A percentile compares a stretch with the other conserved stretches of the same genome.
Evolutionary conservation across 2,113 vertebrate species (phyloP).

Genomic region (Paramisgurnus dabryanus): DNA sequence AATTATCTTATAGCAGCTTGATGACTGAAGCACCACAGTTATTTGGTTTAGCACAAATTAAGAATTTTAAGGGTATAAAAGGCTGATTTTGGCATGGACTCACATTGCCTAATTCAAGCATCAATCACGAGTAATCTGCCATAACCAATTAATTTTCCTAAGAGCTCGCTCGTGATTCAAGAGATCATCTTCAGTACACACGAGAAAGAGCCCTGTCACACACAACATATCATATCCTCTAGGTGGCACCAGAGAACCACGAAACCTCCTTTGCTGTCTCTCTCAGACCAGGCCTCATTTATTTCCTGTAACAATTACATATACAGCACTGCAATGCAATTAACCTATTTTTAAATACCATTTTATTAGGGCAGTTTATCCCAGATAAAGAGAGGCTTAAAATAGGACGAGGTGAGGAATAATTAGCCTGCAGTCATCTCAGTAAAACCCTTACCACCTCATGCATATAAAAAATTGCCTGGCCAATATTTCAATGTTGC

Average conservation of each 20-base stretch:
- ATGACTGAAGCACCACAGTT: not conserved
- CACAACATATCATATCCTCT: conserved; percentile 49
- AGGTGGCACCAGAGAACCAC: conserved; percentile 65
- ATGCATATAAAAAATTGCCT: conserved; percentile 24
- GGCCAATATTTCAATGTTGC: conserved; percentile 24
- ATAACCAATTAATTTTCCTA: conserved; percentile 49
- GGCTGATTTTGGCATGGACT: conserved; percentile 10
- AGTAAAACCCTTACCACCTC: conserved; percentile 39
- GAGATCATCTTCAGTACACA: conserved; percentile 43
- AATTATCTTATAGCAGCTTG: not conserved
- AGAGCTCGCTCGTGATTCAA: conserved; percentile 36
- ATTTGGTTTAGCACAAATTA: conserved; percentile 11
- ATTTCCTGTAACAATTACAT: conserved; percentile 63
- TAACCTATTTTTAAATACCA: conserved; percentile 66
- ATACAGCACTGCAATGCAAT: conserved; percentile 60
- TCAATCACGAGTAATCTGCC: conserved; percentile 45
- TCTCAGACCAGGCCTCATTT: conserved; percentile 41
- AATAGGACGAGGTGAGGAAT: conserved; percentile 59
- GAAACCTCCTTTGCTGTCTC: not conserved
- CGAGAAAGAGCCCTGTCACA: not conserved
- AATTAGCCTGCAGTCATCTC: conserved; percentile 56
- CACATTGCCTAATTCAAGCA: conserved; percentile 45
- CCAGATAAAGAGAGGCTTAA: conserved; percentile 60
- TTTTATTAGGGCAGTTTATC: conserved; percentile 64
- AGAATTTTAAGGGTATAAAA: not conserved